Evolutionary conservation across 1,140 invertebrate species (phyloP).

Genomic region (Bilobella aurantiaca): DNA sequence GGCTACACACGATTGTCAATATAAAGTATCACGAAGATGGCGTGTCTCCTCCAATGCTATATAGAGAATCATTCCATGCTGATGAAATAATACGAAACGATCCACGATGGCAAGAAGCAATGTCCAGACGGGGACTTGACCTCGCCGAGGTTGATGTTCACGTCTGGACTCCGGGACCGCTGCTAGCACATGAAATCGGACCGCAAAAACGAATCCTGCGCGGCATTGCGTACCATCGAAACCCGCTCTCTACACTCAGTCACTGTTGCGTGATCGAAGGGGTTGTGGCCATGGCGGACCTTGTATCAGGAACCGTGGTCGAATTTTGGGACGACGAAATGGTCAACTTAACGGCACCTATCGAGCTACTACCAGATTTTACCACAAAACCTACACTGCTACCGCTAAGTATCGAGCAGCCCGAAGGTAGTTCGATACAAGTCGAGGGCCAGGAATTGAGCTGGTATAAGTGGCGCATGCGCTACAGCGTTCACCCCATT

Average conservation of each 20-base stretch:
- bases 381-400: neutral
- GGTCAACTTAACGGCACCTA: neutral
- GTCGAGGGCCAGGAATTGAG: neutral
- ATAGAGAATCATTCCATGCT: neutral
- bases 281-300: neutral
- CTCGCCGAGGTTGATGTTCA: neutral
- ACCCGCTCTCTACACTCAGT: neutral
- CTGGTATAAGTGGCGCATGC: slow-evolving; percentile 6
- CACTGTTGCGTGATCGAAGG: neutral
- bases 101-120: neutral
- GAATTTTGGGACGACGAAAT: neutral
- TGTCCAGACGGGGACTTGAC: neutral
- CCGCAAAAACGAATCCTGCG: slow-evolving; percentile 1
- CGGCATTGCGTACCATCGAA: neutral
- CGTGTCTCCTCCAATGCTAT: neutral
- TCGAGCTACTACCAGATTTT: neutral
- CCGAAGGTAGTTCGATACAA: neutral
- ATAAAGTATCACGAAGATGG: neutral
- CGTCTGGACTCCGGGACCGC: neutral
- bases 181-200: neutral
- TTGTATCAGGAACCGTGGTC: neutral
- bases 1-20: neutral
- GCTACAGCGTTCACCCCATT: neutral
- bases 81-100: neutral
- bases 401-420: neutral